Base-by-base conservation (phyloP, 1,140 invertebrate genomes). In the Colletes gigas region DNA sequence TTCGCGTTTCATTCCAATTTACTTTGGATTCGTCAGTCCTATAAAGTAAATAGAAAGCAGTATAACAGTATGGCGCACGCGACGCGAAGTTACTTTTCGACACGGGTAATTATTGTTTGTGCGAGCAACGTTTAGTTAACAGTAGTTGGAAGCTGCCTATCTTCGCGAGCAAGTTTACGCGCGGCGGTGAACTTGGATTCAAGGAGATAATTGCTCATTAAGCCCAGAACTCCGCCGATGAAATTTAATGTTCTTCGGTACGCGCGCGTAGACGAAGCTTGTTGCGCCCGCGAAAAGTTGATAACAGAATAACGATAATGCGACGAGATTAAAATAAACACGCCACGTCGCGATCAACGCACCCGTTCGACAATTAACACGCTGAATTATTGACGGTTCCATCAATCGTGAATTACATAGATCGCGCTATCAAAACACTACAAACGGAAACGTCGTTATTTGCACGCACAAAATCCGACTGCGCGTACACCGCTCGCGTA, bases 151-250 rank as follows among this genome's bases (percentile, higher is more conserved):
- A 57, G 12, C 41, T 21, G 39, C 14, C 55, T 59, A 21, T 30
- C 44, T 52, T 70, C 30, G 30, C 54, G 30, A 63, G 44, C 57
- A 54, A 78, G 76, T 78, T 78, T 78, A 78, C 67, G 67, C 75
- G 57, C 21, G 41, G 54, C 67, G 75, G 75, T 62, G 60, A 78
- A 78, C 76, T 78, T 78, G 57, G 57, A 62, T 50, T 78, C 76
- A n/a, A 71, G 74, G 55, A 78, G 76, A 78, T 78, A 78, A 78
- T 78, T 78, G 76, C 67, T 78, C 60, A 78, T 78, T 78, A 78
- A 71, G 76, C 70, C n/a, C 47, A 21, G 55, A 78, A 78, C 76
- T 78, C 47, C 47, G 76, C 6, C 62, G 76, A 71, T 78, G 76
- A 78, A 78, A 70, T 78, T 78, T 71, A 71, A 78, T 63, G 76